Evolutionary conservation across 2,888 invertebrate genomes (phyloP).

Genomic region (Drosophila tripunctata): DNA sequence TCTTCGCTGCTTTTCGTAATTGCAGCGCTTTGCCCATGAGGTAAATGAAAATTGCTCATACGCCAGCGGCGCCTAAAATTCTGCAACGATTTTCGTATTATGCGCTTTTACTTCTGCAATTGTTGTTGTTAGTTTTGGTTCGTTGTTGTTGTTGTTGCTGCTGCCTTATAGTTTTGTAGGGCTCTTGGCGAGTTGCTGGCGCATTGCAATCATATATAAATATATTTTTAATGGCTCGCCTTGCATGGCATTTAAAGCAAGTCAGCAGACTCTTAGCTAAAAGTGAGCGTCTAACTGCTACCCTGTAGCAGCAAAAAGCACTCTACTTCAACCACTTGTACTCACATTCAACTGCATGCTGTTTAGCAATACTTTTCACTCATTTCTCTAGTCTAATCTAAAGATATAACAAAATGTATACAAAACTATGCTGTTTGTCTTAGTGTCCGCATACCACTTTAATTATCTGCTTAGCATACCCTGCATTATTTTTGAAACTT

Average conservation of each 20-base stretch:
- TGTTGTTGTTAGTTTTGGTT: constrained; percentile 17
- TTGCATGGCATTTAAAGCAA: constrained; percentile 42
- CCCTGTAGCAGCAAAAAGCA: neutral
- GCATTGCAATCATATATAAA: constrained; percentile 53
- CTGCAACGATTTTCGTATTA: constrained; percentile 42
- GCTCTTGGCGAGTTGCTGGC: constrained; percentile 67
- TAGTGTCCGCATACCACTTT: no score
- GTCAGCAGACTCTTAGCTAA: neutral
- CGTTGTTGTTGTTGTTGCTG: constrained; percentile 29
- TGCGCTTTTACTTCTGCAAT: constrained; percentile 13
- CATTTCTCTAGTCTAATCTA: no score
- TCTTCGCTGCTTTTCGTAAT: constrained; percentile 16
- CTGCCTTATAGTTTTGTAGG: constrained; percentile 49
- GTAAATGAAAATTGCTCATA: constrained; percentile 27
- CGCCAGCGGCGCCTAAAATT: constrained; percentile 38
- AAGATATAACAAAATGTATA: no score
- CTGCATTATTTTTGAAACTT: neutral
- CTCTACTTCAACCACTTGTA: no score
- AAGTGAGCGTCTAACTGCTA: neutral
- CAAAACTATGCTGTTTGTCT: no score
- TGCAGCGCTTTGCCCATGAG: constrained; percentile 30
- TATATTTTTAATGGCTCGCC: constrained; percentile 50
- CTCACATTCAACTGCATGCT: no score
- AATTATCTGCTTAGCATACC: no score
- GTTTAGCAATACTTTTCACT: no score